Evolutionary conservation across 2,888 invertebrate genomes (phyloP), one percentile per base, ranked within the genome.

Genomic region (Parascotia fuliginaria): DNA sequence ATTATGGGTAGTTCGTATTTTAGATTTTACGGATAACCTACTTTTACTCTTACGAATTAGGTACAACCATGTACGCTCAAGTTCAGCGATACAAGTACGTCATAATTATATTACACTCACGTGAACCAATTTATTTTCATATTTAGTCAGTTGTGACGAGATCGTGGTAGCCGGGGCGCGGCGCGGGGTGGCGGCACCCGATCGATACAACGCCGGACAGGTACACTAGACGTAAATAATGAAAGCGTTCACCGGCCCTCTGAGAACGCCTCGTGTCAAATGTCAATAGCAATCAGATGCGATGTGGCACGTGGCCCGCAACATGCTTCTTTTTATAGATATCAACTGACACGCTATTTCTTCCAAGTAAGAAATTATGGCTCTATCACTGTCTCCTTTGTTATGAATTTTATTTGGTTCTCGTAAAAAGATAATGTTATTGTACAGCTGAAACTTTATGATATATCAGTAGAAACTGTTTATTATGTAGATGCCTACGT

Each of bases 201-300:
- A 80, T 81, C 77, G 75, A 77, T 77, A 77, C 69, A 47, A 39
- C 60, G 67, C 70, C 70, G 81, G 81, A 74, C 79, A 81, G 82
- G 77, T 79, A 75, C 68, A 75, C 74, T 79, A 75, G 75, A 80
- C 79, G 79, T 89, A 83, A 88, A 88, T 89, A 87, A 89, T 87
- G 82, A 83, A 88, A 83, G 75, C 77, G 74, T 76, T 82, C 77
- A 72, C 62, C 70, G 71, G 60, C 73, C 54, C 65, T 69, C 71
- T 55, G 58, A 67, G 70, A 62, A 65, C 60, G 70, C 52, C 71
- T 73, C 73, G 66, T 76, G 80, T 80, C 79, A 79, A 79, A 81
- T 81, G 82, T 77, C 83, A 82, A 81, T 79, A 77, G 66, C 70
- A 73, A 81, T 77, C 73, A 69, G 71, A 69, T 69, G 66, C 57